Conservation (phyloP, 2,113 vertebrate genomes). For the Heterochromis multidens region DNA sequence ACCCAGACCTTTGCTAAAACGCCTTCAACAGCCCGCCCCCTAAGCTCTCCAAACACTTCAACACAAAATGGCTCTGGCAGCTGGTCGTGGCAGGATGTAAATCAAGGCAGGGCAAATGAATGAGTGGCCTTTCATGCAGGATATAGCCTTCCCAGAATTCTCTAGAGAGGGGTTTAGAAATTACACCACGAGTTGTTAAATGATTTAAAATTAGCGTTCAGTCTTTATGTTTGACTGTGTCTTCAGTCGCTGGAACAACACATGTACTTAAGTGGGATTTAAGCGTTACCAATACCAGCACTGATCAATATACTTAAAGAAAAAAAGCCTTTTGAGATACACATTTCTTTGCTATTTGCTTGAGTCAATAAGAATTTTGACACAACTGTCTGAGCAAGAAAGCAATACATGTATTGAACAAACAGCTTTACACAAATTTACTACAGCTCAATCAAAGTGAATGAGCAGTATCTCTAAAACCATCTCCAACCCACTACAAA, state of each 20-base stretch:
- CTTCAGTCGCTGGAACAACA: not conserved
- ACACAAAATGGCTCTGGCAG: slow-evolving; percentile 71
- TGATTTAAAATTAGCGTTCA: slow-evolving; percentile 27
- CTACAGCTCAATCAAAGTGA: not conserved
- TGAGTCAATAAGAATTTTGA: not conserved
- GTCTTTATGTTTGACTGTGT: not conserved
- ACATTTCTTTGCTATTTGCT: not conserved
- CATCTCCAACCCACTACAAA: not conserved
- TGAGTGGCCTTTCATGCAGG: slow-evolving; percentile 61
- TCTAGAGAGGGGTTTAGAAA: slow-evolving; percentile 16
- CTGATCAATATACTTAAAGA: not conserved
- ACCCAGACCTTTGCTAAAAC: slow-evolving; percentile 57
- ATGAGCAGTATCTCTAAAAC: not conserved
- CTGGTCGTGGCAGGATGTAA: slow-evolving; percentile 65
- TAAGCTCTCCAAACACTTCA: slow-evolving; percentile 62
- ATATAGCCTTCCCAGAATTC: slow-evolving; percentile 39
- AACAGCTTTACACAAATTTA: not conserved
- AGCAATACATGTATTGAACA: not conserved
- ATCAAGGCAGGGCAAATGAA: slow-evolving; percentile 58
- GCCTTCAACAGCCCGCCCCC: slow-evolving; percentile 41
- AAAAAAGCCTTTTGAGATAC: not conserved
- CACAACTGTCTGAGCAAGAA: not conserved
- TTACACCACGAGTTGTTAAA: slow-evolving; percentile 8
- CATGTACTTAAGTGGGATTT: not conserved
- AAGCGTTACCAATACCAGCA: not conserved